Percentiles rank a stretch among this genome's conserved stretches.
Evolutionary conservation across 2,797 vertebrate species (phyloP).

Genomic region (Phoeniculus purpureus): DNA sequence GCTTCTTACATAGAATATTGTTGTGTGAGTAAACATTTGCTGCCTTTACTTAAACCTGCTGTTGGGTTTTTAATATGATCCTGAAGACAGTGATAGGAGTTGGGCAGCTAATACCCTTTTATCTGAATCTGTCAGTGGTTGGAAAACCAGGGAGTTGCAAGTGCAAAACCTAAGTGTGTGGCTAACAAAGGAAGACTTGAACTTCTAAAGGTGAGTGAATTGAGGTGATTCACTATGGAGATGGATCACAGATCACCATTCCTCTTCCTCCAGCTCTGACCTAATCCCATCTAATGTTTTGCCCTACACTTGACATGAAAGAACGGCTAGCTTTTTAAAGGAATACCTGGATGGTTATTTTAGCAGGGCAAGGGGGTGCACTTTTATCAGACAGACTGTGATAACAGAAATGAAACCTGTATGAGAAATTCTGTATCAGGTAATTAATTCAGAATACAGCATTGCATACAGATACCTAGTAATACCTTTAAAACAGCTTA

Average conservation of each 20-base stretch:
- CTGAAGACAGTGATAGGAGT: background rate
- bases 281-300: background rate
- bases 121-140: rapidly evolving
- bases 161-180: background rate
- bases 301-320: background rate
- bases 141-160: background rate
- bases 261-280: background rate
- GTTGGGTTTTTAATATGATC: background rate
- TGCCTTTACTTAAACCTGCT: background rate
- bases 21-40: background rate
- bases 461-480: background rate
- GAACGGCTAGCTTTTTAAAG: background rate
- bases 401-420: background rate
- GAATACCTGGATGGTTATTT: background rate
- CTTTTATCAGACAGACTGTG: background rate
- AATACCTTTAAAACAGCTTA: background rate
- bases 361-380: background rate
- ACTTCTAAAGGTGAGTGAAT: background rate
- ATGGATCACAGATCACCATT: background rate
- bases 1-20: background rate
- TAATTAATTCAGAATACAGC: background rate
- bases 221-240: background rate
- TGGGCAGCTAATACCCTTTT: background rate
- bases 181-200: background rate
- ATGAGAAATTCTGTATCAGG: background rate